Percentiles rank a stretch among this genome's conserved stretches.
Conservation (phyloP, 2,888 invertebrate species). For the Calliopum simillimum region DNA sequence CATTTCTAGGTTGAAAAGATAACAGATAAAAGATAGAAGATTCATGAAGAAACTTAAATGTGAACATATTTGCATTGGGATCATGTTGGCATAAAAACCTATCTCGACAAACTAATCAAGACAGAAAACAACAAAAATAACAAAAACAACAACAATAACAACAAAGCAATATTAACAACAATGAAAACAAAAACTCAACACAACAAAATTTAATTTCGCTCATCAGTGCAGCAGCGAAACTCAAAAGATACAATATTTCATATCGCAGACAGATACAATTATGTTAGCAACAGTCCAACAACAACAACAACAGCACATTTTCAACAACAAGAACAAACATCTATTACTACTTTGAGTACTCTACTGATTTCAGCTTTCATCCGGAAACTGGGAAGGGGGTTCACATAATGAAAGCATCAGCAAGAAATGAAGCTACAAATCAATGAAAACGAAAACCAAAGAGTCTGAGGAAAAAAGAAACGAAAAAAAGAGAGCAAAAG, state of each 20-base stretch:
- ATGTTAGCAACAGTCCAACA: constrained; percentile 16
- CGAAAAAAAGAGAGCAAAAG: background rate
- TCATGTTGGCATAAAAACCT: background rate
- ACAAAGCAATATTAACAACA: background rate
- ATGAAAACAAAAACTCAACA: background rate
- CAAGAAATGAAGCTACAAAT: constrained; percentile 1
- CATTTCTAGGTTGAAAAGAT: too few relatives aligned
- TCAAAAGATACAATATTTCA: constrained; percentile 22
- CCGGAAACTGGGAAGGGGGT: too few relatives aligned
- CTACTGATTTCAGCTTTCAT: background rate
- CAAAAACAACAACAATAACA: background rate
- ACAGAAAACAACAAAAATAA: background rate
- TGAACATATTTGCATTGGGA: background rate
- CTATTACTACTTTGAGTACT: constrained; percentile 7
- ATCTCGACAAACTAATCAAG: constrained; percentile 12
- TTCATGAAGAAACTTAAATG: too few relatives aligned
- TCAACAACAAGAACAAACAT: constrained; percentile 8
- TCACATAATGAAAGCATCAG: too few relatives aligned
- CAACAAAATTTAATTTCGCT: constrained; percentile 11
- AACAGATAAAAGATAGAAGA: too few relatives aligned
- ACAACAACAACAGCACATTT: constrained; percentile 4
- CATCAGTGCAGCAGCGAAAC: background rate
- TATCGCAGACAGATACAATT: constrained; percentile 16
- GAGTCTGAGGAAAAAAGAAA: background rate
- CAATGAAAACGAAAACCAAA: background rate